Percentiles rank a stretch among this genome's conserved stretches.
Evolutionary conservation across 2,113 vertebrate species (phyloP).

Genomic region (Polypterus senegalus): DNA sequence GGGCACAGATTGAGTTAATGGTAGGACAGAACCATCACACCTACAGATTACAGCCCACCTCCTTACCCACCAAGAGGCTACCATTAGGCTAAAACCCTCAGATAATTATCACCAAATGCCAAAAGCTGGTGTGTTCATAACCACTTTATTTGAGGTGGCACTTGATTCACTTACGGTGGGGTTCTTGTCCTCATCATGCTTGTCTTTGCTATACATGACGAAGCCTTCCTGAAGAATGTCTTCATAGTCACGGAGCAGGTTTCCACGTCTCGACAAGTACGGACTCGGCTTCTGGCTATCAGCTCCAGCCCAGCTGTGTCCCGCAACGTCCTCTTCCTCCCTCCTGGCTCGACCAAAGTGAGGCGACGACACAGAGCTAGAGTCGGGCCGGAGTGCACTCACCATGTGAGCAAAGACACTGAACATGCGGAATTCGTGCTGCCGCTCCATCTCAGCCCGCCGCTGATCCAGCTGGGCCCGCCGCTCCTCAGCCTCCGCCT

Average conservation of each 20-base stretch:
- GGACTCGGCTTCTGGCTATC: constrained; percentile 25
- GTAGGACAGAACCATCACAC: too few species aligned
- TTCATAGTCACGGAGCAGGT: constrained; percentile 37
- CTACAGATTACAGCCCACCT: too few species aligned
- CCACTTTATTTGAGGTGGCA: too few species aligned
- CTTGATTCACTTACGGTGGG: constrained; percentile 52
- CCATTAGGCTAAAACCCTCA: too few species aligned
- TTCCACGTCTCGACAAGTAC: constrained; percentile 68
- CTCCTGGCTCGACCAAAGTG: constrained; percentile 23
- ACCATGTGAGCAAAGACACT: constrained; percentile 50
- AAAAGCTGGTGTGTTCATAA: too few species aligned
- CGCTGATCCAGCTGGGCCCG: constrained; percentile 62
- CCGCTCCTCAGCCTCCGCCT: constrained; percentile 54
- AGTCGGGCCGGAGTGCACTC: constrained; percentile 28
- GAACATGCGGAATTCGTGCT: constrained; percentile 66
- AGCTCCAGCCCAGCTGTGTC: constrained; percentile 4
- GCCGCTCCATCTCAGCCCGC: constrained; percentile 47
- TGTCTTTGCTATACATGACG: constrained; percentile 52
- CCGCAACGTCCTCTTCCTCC: constrained; percentile 3
- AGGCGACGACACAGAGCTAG: constrained; percentile 12
- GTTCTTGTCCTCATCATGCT: constrained; percentile 61
- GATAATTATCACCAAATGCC: too few species aligned
- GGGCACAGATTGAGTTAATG: too few species aligned
- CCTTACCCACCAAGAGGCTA: too few species aligned
- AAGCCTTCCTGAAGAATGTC: constrained; percentile 55